Evolutionary conservation across 2,888 invertebrate genomes (phyloP).

Genomic region (Synanthedon andrenaeformis): DNA sequence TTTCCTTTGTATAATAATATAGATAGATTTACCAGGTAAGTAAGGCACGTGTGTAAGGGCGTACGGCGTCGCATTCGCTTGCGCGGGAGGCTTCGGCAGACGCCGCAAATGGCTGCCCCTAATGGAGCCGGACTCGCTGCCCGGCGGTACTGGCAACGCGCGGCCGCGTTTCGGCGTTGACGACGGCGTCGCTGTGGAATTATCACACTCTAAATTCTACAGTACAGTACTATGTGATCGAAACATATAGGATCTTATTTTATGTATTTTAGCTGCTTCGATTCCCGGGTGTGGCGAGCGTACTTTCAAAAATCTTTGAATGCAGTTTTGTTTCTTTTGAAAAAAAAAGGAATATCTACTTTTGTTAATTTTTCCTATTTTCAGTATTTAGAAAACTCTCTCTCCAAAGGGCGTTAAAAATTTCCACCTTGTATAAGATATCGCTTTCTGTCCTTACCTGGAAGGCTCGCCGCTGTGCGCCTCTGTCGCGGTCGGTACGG

Average conservation of each 20-base stretch:
- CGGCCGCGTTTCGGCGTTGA: constrained; percentile 60
- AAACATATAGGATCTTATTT: too few species aligned
- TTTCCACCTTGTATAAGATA: too few species aligned
- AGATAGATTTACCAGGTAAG: constrained; percentile 34
- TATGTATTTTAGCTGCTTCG: too few species aligned
- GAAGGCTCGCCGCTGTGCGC: constrained; percentile 59
- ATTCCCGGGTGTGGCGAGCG: too few species aligned
- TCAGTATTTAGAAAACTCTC: too few species aligned
- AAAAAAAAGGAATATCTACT: too few species aligned
- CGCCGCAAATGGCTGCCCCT: constrained; percentile 47
- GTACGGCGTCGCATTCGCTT: constrained; percentile 36
- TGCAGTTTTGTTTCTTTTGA: too few species aligned
- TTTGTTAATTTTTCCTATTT: too few species aligned
- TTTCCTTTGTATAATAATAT: too few species aligned
- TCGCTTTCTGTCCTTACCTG: constrained; percentile 29
- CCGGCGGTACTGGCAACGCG: constrained; percentile 48
- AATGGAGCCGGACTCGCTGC: constrained; percentile 48
- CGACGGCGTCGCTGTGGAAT: constrained; percentile 51
- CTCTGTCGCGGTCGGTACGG: constrained; percentile 60
- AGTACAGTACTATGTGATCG: background rate
- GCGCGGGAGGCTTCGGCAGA: constrained; percentile 40
- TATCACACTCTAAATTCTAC: constrained; percentile 1
- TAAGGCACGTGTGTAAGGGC: constrained; percentile 54
- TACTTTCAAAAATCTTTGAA: too few species aligned
- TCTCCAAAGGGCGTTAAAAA: too few species aligned